These are phyloP conservation scores for Maconellicoccus hirsutus DNA, from an alignment of 1,140 invertebrate species.

Conservation along the genomic window DNA sequence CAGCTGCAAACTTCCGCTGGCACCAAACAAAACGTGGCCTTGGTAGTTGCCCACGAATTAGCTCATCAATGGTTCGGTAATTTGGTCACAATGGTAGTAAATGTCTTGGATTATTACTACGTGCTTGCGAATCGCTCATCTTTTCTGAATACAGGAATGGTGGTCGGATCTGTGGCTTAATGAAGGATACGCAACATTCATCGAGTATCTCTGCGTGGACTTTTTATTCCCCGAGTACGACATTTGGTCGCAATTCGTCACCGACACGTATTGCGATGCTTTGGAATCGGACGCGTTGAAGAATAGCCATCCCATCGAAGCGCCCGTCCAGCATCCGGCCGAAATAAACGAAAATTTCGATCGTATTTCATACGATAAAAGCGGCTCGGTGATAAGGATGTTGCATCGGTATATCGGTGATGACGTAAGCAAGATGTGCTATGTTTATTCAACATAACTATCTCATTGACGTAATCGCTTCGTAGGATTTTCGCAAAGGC, in stretches of 20 bases:
- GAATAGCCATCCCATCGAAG: constrained; percentile 81
- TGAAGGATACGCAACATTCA: constrained; percentile 85
- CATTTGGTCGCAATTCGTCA: constrained; percentile 86
- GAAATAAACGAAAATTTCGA: constrained; percentile 95
- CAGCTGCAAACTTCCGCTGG: constrained; percentile 68
- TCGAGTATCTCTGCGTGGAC: constrained; percentile 76
- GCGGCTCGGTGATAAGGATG: constrained; percentile 90
- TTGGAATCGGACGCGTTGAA: constrained; percentile 78
- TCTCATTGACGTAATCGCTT: too few species aligned
- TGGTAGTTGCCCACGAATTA: constrained; percentile 77
- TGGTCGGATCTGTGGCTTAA: constrained; percentile 59
- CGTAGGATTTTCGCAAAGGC: constrained; percentile 76
- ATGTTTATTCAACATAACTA: too few species aligned
- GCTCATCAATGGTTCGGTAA: constrained; percentile 86
- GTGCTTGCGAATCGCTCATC: too few species aligned
- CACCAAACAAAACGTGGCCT: constrained; percentile 72
- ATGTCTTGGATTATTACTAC: too few species aligned
- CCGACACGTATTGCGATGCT: constrained; percentile 66
- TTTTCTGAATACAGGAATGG: constrained; percentile 35
- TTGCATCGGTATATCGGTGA: constrained; percentile 91
- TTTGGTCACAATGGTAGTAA: constrained; percentile 72
- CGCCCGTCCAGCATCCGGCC: constrained; percentile 72
- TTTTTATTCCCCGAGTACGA: constrained; percentile 83
- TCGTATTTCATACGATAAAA: constrained; percentile 89
- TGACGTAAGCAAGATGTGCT: constrained; percentile 36